Percentiles rank a stretch among this genome's conserved stretches.
These are phyloP conservation scores for Odontesthes bonariensis DNA, from an alignment of 2,113 vertebrate species.

Conservation along the genomic window DNA sequence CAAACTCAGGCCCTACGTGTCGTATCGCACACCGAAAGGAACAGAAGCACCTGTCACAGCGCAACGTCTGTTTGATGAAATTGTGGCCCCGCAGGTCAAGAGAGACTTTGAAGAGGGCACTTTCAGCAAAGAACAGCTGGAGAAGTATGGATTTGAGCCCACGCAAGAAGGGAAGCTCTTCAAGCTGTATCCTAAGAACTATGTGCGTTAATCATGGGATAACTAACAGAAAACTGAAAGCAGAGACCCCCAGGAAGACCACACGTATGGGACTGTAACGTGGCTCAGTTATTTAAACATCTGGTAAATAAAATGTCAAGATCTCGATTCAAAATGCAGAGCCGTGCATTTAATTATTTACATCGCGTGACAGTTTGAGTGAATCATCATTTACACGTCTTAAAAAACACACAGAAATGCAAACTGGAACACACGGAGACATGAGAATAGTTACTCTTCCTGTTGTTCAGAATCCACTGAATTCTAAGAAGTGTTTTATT, in stretches of 20 bases:
- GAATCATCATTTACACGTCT: too few relatives aligned
- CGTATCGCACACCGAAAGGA: conserved; percentile 84
- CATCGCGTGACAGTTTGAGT: neutral
- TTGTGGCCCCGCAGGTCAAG: conserved; percentile 85
- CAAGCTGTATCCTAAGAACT: conserved; percentile 94
- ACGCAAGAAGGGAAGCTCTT: conserved; percentile 92
- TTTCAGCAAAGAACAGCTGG: conserved; percentile 81
- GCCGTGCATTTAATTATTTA: neutral
- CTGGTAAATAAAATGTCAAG: conserved; percentile 5
- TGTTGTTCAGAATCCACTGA: too few relatives aligned
- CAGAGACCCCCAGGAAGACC: neutral
- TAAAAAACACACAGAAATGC: too few relatives aligned
- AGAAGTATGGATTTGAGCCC: conserved; percentile 93
- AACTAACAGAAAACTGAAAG: neutral
- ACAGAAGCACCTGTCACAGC: conserved; percentile 83
- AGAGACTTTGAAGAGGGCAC: conserved; percentile 85
- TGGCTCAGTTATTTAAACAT: neutral
- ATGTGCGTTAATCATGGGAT: conserved; percentile 79
- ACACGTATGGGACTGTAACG: neutral
- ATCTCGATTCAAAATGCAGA: neutral
- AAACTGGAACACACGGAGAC: too few relatives aligned
- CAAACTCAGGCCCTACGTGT: conserved; percentile 93
- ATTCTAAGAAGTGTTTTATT: too few relatives aligned
- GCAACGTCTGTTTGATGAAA: conserved; percentile 83
- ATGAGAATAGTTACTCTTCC: too few relatives aligned